phyloP scores from a whole-genome alignment of 2,797 vertebrate genomes.

The Darevskia mixta region DNA sequence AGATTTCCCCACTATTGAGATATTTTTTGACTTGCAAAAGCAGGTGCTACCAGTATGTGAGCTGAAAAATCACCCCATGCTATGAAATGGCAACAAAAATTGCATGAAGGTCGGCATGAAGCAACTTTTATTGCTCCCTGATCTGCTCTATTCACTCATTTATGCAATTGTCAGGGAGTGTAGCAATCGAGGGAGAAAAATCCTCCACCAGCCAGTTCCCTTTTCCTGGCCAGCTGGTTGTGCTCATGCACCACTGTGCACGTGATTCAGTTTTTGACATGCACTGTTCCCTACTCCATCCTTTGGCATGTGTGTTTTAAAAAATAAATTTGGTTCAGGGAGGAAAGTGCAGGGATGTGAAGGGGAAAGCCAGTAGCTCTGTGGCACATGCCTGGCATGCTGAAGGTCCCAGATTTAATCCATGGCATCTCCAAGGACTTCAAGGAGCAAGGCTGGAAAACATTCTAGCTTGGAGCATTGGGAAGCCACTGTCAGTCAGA shows the following conservation, averaged over 20 bases:
- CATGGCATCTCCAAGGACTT: neutral
- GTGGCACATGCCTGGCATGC: neutral
- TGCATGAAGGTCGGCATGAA: neutral
- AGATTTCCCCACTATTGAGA: neutral
- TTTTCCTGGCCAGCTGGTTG: slow-evolving; percentile 15
- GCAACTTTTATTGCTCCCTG: accelerated
- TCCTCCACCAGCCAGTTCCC: neutral
- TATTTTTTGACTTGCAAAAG: neutral
- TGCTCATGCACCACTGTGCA: slow-evolving; percentile 3
- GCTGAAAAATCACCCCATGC: neutral
- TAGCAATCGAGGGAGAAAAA: slow-evolving; percentile 13
- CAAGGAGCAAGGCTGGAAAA: neutral
- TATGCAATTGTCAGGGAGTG: neutral
- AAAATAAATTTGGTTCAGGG: neutral
- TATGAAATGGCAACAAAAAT: neutral
- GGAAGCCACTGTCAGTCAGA: neutral
- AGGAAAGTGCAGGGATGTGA: neutral
- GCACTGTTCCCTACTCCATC: neutral
- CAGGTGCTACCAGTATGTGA: neutral
- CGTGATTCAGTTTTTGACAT: neutral
- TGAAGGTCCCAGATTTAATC: neutral
- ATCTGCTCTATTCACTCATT: neutral
- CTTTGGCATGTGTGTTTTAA: neutral
- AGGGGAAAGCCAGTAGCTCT: neutral
- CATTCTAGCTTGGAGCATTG: neutral